Percentiles rank a stretch among this genome's conserved stretches.
These are phyloP conservation scores for Gryllus bimaculatus DNA, from an alignment of 1,140 invertebrate genomes.

Conservation along the genomic window DNA sequence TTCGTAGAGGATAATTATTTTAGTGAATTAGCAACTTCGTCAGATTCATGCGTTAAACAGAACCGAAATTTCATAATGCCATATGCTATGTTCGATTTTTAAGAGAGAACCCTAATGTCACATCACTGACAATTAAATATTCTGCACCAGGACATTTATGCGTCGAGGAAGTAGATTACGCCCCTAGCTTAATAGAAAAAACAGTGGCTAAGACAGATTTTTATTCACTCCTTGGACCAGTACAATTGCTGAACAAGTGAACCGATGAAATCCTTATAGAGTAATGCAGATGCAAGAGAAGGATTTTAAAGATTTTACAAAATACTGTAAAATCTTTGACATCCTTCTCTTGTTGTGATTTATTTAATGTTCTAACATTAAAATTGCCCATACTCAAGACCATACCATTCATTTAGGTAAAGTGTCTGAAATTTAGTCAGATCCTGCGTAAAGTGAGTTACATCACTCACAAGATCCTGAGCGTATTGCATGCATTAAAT, in stretches of 20 bases:
- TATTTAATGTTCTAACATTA: too few species aligned
- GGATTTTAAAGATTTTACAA: slow-evolving; percentile 24
- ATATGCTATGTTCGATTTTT: slow-evolving; percentile 17
- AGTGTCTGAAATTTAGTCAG: too few species aligned
- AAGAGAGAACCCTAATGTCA: slow-evolving; percentile 18
- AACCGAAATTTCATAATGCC: slow-evolving; percentile 21
- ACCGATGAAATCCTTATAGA: slow-evolving; percentile 18
- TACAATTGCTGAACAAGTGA: slow-evolving; percentile 18
- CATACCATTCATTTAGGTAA: too few species aligned
- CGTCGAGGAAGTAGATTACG: slow-evolving; percentile 24
- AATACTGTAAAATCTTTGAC: too few species aligned
- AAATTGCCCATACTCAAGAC: too few species aligned
- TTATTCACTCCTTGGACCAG: slow-evolving; percentile 23
- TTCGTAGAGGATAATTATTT: slow-evolving; percentile 18
- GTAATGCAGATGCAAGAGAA: slow-evolving; percentile 20
- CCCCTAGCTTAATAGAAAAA: slow-evolving; percentile 24
- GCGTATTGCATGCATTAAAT: too few species aligned
- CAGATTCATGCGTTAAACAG: slow-evolving; percentile 15
- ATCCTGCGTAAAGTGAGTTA: too few species aligned
- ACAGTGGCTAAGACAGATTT: slow-evolving; percentile 15
- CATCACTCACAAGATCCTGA: too few species aligned
- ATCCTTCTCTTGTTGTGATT: too few species aligned
- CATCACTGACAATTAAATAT: slow-evolving; percentile 23
- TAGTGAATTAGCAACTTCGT: slow-evolving; percentile 20
- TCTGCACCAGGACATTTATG: slow-evolving; percentile 23